phyloP scores from a whole-genome alignment of 2,888 invertebrate species.

The Acheta domesticus region DNA sequence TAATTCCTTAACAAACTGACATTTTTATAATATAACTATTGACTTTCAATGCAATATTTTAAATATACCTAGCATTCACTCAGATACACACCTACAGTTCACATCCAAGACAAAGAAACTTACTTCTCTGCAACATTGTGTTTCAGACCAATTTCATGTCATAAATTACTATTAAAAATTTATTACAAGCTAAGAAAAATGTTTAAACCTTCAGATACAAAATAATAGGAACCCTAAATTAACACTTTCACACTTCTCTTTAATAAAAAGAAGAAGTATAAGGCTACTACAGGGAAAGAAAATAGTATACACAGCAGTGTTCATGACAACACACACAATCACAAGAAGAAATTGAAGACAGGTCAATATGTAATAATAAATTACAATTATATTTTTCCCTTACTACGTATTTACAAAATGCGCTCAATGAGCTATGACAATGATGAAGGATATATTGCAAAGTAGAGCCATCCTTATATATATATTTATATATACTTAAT shows the following conservation, averaged over 20 bases:
- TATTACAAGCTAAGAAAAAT: neutral
- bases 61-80: too few species aligned
- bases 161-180: neutral
- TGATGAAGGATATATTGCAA: constrained; percentile 24
- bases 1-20: too few species aligned
- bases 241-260: constrained; percentile 19
- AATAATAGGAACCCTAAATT: constrained; percentile 30
- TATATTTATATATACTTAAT: constrained; percentile 4
- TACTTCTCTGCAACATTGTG: constrained; percentile 18
- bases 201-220: constrained; percentile 26
- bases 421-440: constrained; percentile 24
- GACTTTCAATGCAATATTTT: too few species aligned
- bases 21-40: too few species aligned
- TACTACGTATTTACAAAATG: constrained; percentile 30
- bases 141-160: constrained; percentile 11
- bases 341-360: constrained; percentile 24
- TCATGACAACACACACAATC: constrained; percentile 23
- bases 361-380: constrained; percentile 26
- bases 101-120: neutral
- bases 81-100: neutral
- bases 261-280: constrained; percentile 22
- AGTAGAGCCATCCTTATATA: neutral
- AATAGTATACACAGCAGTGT: constrained; percentile 18
- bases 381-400: constrained; percentile 23
- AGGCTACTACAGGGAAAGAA: constrained; percentile 18